These are phyloP conservation scores for Xenopus tropicalis DNA, from an alignment of 2,113 vertebrate genomes.

Conservation along the genomic window UCB_Xtro_10.0 CM004448.2:33816501-33817000, in stretches of 20 bases:
- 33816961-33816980: no score
- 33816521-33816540: constrained; percentile 49
- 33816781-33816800: constrained; percentile 58
- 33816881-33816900: constrained; percentile 61
- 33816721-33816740: constrained; percentile 66
- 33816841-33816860: constrained; percentile 65
- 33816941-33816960: no score
- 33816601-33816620: constrained; percentile 73
- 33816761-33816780: constrained; percentile 69
- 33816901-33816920: constrained; percentile 53
- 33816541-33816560: constrained; percentile 57
- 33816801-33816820: constrained; percentile 59
- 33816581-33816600: constrained; percentile 83
- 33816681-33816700: constrained; percentile 81
- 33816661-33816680: constrained; percentile 72
- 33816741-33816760: constrained; percentile 67
- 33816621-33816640: constrained; percentile 81
- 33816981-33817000: no score
- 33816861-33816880: constrained; percentile 64
- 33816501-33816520: constrained; percentile 18
- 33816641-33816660: constrained; percentile 75
- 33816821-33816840: constrained; percentile 67
- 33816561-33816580: constrained; percentile 69
- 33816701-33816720: constrained; percentile 79
- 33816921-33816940: no score